These are phyloP conservation scores for Macroramphosus scolopax DNA, from an alignment of 2,797 vertebrate species.

Conservation along the genomic window DNA sequence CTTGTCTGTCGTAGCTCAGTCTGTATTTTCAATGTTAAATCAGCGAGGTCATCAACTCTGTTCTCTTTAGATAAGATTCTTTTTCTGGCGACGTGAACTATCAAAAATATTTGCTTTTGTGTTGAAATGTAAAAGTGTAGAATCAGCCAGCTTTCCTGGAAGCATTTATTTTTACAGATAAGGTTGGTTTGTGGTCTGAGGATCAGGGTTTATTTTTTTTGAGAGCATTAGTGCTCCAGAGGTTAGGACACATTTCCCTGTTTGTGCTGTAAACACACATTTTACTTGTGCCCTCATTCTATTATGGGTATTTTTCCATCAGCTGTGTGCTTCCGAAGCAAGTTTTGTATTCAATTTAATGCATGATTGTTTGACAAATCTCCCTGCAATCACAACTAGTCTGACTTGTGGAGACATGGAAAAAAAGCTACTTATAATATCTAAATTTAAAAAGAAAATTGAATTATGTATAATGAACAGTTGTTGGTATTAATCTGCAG, in stretches of 20 bases:
- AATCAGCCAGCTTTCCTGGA: not conserved
- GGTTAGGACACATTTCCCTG: not conserved
- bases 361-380: too few relatives aligned
- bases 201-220: not conserved
- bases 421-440: too few relatives aligned
- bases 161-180: not conserved
- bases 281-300: not conserved
- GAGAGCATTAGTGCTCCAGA: not conserved
- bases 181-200: not conserved
- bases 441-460: too few relatives aligned
- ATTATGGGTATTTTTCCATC: too few relatives aligned
- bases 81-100: conserved; percentile 20
- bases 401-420: too few relatives aligned
- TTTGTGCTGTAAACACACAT: not conserved
- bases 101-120: conserved; percentile 39
- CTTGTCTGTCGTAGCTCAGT: too few relatives aligned
- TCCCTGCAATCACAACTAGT: too few relatives aligned
- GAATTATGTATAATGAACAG: too few relatives aligned
- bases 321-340: too few relatives aligned
- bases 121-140: conserved; percentile 1
- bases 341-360: too few relatives aligned
- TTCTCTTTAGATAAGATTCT: conserved; percentile 39
- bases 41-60: not conserved
- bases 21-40: not conserved
- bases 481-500: too few relatives aligned